Percentiles rank a stretch among this genome's conserved stretches.
phyloP scores from a whole-genome alignment of 2,797 vertebrate species.

The Podarcis lilfordi region DNA sequence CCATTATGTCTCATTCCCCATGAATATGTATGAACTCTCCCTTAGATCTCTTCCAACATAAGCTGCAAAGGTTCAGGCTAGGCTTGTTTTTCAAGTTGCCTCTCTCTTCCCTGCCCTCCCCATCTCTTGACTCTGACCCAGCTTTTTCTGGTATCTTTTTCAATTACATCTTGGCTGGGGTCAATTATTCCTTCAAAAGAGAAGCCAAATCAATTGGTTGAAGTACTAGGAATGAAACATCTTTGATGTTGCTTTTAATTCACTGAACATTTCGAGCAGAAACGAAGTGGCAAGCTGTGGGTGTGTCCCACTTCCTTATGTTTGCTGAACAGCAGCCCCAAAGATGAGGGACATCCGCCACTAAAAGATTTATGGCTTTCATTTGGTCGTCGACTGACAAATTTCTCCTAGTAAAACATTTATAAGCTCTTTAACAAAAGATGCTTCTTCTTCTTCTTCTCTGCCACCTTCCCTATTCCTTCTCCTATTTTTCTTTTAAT shows the following conservation, averaged over 20 bases:
- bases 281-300: neutral
- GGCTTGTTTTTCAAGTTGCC: neutral
- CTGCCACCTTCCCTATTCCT: neutral
- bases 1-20: neutral
- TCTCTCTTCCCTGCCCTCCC: neutral
- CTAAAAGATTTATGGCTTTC: conserved; percentile 39
- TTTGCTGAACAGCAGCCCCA: neutral
- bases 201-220: conserved; percentile 39
- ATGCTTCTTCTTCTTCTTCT: neutral
- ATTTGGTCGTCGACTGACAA: conserved; percentile 24
- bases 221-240: neutral
- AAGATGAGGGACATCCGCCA: conserved; percentile 8
- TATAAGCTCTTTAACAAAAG: conserved; percentile 30
- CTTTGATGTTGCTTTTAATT: conserved; percentile 39
- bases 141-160: conserved; percentile 27
- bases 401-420: conserved; percentile 31
- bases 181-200: conserved; percentile 41
- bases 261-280: neutral
- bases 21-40: neutral
- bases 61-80: neutral
- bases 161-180: conserved; percentile 33
- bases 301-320: neutral
- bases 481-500: conserved; percentile 22
- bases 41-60: neutral
- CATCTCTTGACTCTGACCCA: conserved; percentile 6